Evolutionary conservation across 2,797 vertebrate genomes (phyloP).

Genomic region (Hephaestus fuliginosus): DNA sequence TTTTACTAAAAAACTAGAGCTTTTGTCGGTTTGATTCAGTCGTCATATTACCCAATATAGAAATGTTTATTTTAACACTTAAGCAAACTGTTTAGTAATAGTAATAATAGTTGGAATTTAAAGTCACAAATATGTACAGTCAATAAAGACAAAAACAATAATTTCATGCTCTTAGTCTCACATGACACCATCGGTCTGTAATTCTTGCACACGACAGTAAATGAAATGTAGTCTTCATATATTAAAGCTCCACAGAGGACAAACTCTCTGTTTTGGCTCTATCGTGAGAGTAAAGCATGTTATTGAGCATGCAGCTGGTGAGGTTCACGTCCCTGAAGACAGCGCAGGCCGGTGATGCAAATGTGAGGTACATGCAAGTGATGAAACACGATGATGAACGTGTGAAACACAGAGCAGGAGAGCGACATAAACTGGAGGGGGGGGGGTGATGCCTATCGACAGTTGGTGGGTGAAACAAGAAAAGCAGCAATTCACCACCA

Average conservation of each 20-base stretch:
- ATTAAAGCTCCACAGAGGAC: neutral
- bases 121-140: too few relatives aligned
- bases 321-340: neutral
- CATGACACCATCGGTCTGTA: too few relatives aligned
- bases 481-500: neutral
- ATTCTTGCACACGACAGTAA: too few relatives aligned
- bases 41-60: neutral
- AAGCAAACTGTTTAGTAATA: neutral
- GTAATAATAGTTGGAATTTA: neutral
- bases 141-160: too few relatives aligned
- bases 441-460: neutral
- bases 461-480: conserved; percentile 5
- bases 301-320: too few relatives aligned
- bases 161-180: too few relatives aligned
- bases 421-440: neutral
- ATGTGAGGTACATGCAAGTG: neutral
- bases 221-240: neutral
- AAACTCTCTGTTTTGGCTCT: neutral
- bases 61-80: neutral
- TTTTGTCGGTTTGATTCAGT: neutral
- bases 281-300: too few relatives aligned
- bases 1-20: too few relatives aligned
- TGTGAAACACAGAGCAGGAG: neutral
- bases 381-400: neutral
- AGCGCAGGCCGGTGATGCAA: neutral